Evolutionary conservation across 2,113 vertebrate species (phyloP).

Genomic region (Elaphurus davidianus): DNA sequence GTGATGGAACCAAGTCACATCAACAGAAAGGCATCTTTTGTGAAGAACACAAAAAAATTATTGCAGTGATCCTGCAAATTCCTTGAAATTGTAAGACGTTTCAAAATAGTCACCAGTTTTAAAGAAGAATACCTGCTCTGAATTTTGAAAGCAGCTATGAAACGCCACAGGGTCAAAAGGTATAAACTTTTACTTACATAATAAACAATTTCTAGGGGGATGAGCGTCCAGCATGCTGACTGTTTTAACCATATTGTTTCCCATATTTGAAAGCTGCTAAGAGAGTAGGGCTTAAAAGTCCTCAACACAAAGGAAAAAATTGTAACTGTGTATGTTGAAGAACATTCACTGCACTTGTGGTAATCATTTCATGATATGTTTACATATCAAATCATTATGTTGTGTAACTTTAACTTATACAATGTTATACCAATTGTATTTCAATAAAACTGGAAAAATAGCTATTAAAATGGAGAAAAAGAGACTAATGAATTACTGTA

Average conservation of each 20-base stretch:
- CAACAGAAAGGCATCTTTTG: background rate
- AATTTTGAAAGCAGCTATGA: background rate
- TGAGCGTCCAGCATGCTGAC: background rate
- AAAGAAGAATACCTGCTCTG: background rate
- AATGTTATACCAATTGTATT: background rate
- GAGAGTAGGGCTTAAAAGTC: background rate
- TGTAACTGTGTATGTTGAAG: background rate
- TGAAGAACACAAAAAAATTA: conserved; percentile 32
- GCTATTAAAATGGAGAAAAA: background rate
- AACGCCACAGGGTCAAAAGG: background rate
- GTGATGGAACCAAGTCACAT: background rate
- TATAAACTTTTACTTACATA: background rate
- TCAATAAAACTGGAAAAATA: background rate
- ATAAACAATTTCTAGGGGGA: background rate
- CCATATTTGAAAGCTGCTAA: background rate
- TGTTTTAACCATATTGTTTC: background rate
- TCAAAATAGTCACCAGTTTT: conserved; percentile 41
- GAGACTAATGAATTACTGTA: background rate
- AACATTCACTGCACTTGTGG: background rate
- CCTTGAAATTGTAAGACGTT: background rate
- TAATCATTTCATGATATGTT: background rate
- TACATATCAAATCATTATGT: background rate
- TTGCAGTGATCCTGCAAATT: background rate
- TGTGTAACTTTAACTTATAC: background rate
- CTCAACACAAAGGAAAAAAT: background rate